Percentiles rank a stretch among this genome's conserved stretches.
These are phyloP conservation scores for Corydoras maculifer DNA, from an alignment of 2,113 vertebrate genomes.

Conservation along the genomic window DNA sequence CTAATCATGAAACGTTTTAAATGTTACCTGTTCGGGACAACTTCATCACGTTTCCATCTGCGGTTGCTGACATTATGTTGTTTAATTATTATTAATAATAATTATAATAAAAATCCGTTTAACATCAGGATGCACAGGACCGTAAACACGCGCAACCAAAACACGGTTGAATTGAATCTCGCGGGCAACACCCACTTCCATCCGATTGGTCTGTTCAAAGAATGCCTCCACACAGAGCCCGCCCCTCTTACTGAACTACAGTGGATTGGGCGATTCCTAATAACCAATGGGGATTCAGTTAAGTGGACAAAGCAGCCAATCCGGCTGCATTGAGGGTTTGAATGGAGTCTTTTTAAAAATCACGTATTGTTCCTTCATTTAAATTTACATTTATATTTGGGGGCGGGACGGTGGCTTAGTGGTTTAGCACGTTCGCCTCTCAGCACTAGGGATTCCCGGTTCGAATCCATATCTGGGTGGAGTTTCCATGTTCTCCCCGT, in stretches of 20 bases:
- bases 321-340: background rate
- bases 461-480: too few species aligned
- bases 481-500: too few species aligned
- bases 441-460: too few species aligned
- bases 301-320: background rate
- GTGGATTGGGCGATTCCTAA: background rate
- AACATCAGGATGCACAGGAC: background rate
- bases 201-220: constrained; percentile 38
- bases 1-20: background rate
- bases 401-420: too few species aligned
- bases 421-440: too few species aligned
- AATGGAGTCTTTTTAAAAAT: background rate
- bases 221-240: background rate
- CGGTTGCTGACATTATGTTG: constrained; percentile 4
- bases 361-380: too few species aligned
- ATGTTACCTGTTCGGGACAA: constrained; percentile 33
- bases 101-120: background rate
- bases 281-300: too few species aligned
- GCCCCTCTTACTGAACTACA: background rate
- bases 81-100: background rate
- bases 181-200: constrained; percentile 10
- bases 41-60: background rate
- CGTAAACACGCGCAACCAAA: background rate
- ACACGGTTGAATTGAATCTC: constrained; percentile 30
- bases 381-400: too few species aligned